Evolutionary conservation across 2,888 invertebrate species (phyloP), one percentile per base, ranked within the genome.

Genomic region (Tenthredo livida): DNA sequence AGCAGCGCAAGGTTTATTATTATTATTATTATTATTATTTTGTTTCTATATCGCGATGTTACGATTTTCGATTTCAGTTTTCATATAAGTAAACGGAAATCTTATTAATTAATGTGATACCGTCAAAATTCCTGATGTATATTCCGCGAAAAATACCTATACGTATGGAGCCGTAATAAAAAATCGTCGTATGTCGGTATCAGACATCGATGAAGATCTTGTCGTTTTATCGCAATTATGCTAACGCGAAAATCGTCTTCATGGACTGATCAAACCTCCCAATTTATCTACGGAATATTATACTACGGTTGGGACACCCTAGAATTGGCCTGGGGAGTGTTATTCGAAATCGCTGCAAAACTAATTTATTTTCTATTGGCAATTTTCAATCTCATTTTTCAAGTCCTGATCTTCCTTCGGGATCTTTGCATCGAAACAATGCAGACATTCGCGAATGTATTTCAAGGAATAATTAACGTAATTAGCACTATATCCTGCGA

Each of bases 231-330:
- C 2, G 37, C 40, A 83, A 83, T 83, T 47, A 83, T 83, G 83
- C 47, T 70, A 33, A 67, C 67, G 47, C 43, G 50, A 21, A 47
- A n/a, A 47, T 21, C 61, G 58, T 67, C 47, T 12, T 83, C 83
- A 10, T 67, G 83, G 83, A 83, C 37, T 58, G 88, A 90, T 73
- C 88, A 90, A 82, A 87, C 90, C 25, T 47, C 73, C 25, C 88
- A 88, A 21, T 90, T 91, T 85, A 84, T 88, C 12, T 86, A 84
- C 70, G 88, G 87, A 61, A 85, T 91, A 40, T 86, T 87, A n/a
- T 88, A 88, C 54, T 90, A 90, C 89, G 83, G 89, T n/a, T 90
- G 90, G 89, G 91, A 92, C 70, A 92, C 91, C 33, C 29, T 90
- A 80, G 90, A 90, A 75, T 87, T 90, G 10, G 75, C 91, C 78